phyloP scores from a whole-genome alignment of 1,140 invertebrate genomes.

The Temnothorax curvispinosus region DNA sequence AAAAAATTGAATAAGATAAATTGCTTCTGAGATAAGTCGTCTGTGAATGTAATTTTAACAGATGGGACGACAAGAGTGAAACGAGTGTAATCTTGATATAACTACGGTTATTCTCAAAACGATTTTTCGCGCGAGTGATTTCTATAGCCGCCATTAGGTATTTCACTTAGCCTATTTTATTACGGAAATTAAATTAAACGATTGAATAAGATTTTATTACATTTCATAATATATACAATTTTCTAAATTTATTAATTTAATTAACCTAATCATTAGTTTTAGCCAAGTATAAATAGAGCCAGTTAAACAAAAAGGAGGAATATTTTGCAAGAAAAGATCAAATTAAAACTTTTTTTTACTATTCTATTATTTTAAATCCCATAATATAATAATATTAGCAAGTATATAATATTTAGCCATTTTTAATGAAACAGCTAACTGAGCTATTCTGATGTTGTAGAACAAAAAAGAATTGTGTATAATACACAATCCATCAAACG shows the following conservation, averaged over 20 bases:
- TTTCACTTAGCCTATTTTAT: not conserved
- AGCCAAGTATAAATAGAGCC: not conserved
- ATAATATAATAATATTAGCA: not conserved
- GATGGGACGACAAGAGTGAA: not conserved
- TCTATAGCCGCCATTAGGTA: not conserved
- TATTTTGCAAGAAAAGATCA: not conserved
- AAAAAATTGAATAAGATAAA: constrained; percentile 46
- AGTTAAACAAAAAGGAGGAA: not conserved
- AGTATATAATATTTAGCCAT: not conserved
- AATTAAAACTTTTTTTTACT: not conserved
- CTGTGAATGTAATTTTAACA: constrained; percentile 33
- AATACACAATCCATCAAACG: constrained; percentile 9
- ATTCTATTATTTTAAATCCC: not conserved
- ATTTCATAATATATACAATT: not conserved
- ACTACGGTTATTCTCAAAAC: not conserved
- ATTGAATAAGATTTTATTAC: not conserved
- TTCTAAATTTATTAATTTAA: not conserved
- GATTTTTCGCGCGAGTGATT: constrained; percentile 9
- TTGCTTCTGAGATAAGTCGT: not conserved
- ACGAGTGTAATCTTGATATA: not conserved
- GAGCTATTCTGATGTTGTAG: not conserved
- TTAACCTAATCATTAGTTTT: not conserved
- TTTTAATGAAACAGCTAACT: not conserved
- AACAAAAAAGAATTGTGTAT: not conserved
- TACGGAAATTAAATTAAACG: not conserved